Percentiles rank a stretch among this genome's conserved stretches.
phyloP scores from a whole-genome alignment of 2,797 vertebrate species.

The Crenuchus spilurus region DNA sequence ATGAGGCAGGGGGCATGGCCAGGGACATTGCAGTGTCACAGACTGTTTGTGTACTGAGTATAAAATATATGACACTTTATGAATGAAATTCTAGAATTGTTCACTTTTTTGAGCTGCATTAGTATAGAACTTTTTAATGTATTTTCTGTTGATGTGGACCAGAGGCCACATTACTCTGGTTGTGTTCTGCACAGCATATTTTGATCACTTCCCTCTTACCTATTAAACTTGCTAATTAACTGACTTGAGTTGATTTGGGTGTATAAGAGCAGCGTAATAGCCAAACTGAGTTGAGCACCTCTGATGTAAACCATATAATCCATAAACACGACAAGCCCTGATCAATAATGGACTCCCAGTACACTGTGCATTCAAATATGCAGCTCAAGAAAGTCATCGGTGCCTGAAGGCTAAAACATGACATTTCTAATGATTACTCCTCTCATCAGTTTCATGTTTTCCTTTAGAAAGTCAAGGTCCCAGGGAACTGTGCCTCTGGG shows the following conservation, averaged over 20 bases:
- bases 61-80: too few relatives aligned
- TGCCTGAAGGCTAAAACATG: neutral
- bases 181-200: too few relatives aligned
- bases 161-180: too few relatives aligned
- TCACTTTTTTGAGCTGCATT: too few relatives aligned
- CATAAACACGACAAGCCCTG: neutral
- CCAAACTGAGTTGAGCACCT: neutral
- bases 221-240: too few relatives aligned
- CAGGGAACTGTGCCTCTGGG: slow-evolving; percentile 29
- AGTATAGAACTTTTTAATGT: too few relatives aligned
- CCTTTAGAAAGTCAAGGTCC: slow-evolving; percentile 35
- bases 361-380: slow-evolving; percentile 14
- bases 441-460: slow-evolving; percentile 27
- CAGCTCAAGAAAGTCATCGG: neutral
- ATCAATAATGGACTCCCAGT: slow-evolving; percentile 26
- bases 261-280: neutral
- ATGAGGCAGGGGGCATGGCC: too few relatives aligned
- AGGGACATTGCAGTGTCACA: too few relatives aligned
- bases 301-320: slow-evolving; percentile 5
- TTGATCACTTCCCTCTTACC: too few relatives aligned
- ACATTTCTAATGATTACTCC: slow-evolving; percentile 21
- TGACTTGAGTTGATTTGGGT: neutral
- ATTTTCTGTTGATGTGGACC: too few relatives aligned
- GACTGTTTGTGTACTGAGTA: too few relatives aligned
- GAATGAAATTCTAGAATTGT: too few relatives aligned